Evolutionary conservation across 2,113 vertebrate species (phyloP).

Genomic region (Monarcha castaneiventris): DNA sequence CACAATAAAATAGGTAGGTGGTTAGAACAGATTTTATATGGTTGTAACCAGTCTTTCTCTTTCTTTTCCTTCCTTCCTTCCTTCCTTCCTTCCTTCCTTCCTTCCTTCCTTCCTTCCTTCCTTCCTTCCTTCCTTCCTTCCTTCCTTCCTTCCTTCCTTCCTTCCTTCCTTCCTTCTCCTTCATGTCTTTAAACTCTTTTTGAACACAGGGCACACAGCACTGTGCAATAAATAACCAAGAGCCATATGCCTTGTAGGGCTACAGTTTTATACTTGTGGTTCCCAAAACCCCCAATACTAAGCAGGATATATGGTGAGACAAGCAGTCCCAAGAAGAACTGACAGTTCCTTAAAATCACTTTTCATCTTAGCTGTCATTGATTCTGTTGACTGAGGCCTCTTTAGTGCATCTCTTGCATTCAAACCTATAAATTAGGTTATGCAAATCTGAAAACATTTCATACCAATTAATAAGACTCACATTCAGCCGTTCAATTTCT

Average conservation of each 20-base stretch:
- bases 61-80: not conserved
- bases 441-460: not conserved
- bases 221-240: not conserved
- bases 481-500: not conserved
- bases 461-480: not conserved
- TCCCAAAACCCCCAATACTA: not conserved
- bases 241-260: not conserved
- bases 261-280: not conserved
- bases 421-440: not conserved
- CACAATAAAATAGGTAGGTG: not conserved
- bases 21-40: not conserved
- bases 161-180: not conserved
- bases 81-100: no score
- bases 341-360: not conserved
- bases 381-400: not conserved
- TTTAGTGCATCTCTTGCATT: not conserved
- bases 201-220: not conserved
- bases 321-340: not conserved
- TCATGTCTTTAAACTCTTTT: not conserved
- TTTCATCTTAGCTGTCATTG: not conserved
- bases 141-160: no score
- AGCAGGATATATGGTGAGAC: not conserved
- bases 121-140: no score
- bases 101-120: no score
- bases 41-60: not conserved